Base-by-base conservation (phyloP, 1,140 invertebrate species). In the Phortica variegata region DNA sequence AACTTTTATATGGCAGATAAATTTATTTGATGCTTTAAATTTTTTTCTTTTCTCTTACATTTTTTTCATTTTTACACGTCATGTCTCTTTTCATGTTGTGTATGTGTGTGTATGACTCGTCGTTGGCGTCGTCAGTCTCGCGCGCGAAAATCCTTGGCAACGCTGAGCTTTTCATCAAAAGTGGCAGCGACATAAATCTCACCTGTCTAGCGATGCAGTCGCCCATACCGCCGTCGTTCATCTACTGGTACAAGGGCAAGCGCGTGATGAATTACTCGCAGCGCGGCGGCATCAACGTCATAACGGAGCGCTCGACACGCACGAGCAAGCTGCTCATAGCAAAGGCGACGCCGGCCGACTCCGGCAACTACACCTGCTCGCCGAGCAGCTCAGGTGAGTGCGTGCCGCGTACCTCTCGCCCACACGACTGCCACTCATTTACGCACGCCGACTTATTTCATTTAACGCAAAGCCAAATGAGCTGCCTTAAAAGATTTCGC, bases 251-350 rank as follows among this genome's bases (percentile, higher is more conserved):
- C 76, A 87, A 89, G 56, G 90, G 89, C 36, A 84, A 85, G 18
- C 84, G 89, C 70, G 89, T 94, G 49, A 90, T 93, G 78, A 94
- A 93, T 81, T 93, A 93, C 78, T 89, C 87, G 40, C 86, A 89
- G 61, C 82, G 89, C 20, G 87, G 89, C 31, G 87, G 90, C 49
- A 91, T 94, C 70, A 91, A 84, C 71, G 89, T 93, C 41, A 87
- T 92, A 38, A 93, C 90, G 1, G 90, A 92, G 65, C 89, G 91
- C 65, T 84, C 88, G 49, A 91, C 88, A 15, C 82, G 89, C 33
- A 92, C 89, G 52, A 91, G 88, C 50, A 83, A 87, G 52, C 81
- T 93, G 61, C 81, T 91, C 49, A 92, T 94, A 62, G 88, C 87
- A 23, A 82, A 86, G 60, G 89, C 89, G 34, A 80, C 85, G 37